Percentiles rank a stretch among this genome's conserved stretches.
phyloP scores from a whole-genome alignment of 2,888 invertebrate species.

The Torymus texanus region DNA sequence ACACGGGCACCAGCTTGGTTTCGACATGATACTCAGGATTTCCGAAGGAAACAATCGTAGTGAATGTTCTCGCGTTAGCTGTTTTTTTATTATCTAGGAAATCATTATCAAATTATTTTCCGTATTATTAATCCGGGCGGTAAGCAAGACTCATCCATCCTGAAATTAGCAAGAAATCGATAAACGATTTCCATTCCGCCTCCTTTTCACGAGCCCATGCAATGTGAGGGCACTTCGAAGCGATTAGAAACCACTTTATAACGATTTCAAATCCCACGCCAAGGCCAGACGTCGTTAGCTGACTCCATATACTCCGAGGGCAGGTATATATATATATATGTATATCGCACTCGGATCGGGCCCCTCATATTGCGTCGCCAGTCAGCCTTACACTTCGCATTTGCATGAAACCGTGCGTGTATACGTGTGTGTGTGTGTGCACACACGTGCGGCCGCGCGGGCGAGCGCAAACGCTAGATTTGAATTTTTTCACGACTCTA shows the following conservation, averaged over 20 bases:
- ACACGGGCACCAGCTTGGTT: no score
- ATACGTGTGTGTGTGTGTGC: no score
- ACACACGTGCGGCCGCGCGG: not conserved
- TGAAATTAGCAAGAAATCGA: no score
- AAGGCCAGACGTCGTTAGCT: slow-evolving; percentile 17
- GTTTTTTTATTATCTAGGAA: no score
- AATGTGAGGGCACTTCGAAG: slow-evolving; percentile 2
- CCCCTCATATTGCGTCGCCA: slow-evolving; percentile 9
- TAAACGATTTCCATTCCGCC: no score
- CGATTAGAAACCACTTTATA: slow-evolving; percentile 18
- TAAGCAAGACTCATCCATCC: no score
- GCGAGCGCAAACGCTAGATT: slow-evolving; percentile 34
- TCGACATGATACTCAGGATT: no score
- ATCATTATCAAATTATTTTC: no score
- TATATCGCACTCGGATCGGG: not conserved
- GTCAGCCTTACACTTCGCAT: slow-evolving; percentile 9
- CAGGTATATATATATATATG: no score
- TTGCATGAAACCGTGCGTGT: slow-evolving; percentile 24
- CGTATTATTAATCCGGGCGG: no score
- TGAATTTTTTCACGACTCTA: slow-evolving; percentile 16
- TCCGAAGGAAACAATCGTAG: no score
- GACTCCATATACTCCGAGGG: slow-evolving; percentile 16
- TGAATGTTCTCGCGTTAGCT: no score
- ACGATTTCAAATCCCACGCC: slow-evolving; percentile 19
- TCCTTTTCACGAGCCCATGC: not conserved